A percentile compares a stretch with the other conserved stretches of the same genome.
phyloP scores from a whole-genome alignment of 2,888 invertebrate species.

The Sialis fuliginosa region DNA sequence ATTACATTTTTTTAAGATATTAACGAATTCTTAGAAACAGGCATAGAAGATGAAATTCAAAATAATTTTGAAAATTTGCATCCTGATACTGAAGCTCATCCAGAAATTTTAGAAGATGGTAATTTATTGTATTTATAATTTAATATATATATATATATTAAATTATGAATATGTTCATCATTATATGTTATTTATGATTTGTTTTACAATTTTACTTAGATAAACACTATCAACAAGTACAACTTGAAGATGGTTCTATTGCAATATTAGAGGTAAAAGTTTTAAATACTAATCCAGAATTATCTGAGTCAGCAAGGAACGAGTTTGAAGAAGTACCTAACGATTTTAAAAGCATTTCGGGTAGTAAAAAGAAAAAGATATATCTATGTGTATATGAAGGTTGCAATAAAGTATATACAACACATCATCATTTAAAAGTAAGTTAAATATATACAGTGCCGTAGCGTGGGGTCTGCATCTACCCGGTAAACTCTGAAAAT shows the following conservation, averaged over 20 bases:
- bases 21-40: slow-evolving; percentile 1
- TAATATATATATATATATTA: too few species aligned
- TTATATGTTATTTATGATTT: too few species aligned
- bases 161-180: too few species aligned
- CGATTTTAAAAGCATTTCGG: slow-evolving; percentile 3
- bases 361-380: slow-evolving; percentile 17
- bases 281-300: slow-evolving; percentile 9
- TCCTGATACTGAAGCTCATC: too few species aligned
- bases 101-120: too few species aligned
- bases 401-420: slow-evolving; percentile 30
- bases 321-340: neutral
- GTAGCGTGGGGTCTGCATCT: too few species aligned
- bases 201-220: slow-evolving; percentile 5
- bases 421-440: slow-evolving; percentile 31
- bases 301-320: slow-evolving; percentile 10
- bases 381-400: slow-evolving; percentile 27
- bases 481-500: too few species aligned
- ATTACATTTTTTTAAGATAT: neutral
- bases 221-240: slow-evolving; percentile 14
- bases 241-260: slow-evolving; percentile 18
- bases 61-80: slow-evolving; percentile 2
- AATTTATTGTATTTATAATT: too few species aligned
- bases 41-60: slow-evolving; percentile 4
- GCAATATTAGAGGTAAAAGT: slow-evolving; percentile 15
- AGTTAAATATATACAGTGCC: too few species aligned